These are phyloP conservation scores for Agonopterix subpropinquella DNA, from an alignment of 2,888 invertebrate genomes.

Conservation along the genomic window DNA sequence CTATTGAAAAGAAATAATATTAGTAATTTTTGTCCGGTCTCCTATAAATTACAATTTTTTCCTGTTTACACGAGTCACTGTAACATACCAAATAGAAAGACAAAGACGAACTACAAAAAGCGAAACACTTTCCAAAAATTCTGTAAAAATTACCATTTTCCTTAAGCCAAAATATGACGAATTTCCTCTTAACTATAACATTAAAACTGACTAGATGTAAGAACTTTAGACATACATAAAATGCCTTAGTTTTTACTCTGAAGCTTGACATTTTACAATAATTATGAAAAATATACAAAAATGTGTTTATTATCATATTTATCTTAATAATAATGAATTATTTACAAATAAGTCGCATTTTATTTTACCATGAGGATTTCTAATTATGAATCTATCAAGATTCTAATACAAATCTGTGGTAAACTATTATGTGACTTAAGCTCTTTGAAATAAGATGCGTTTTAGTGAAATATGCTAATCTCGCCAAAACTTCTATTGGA, in stretches of 20 bases:
- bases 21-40: too few species aligned
- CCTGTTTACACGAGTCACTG: too few species aligned
- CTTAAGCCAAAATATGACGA: slow-evolving; percentile 34
- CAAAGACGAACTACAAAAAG: slow-evolving; percentile 26
- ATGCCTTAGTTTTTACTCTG: slow-evolving; percentile 48
- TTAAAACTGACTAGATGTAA: slow-evolving; percentile 68
- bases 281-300: slow-evolving; percentile 68
- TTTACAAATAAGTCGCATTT: slow-evolving; percentile 36
- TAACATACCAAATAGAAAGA: too few species aligned
- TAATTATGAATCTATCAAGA: slow-evolving; percentile 18
- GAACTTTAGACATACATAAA: slow-evolving; percentile 36
- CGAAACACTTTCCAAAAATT: slow-evolving; percentile 24
- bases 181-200: slow-evolving; percentile 34
- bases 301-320: slow-evolving; percentile 46
- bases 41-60: too few species aligned
- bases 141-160: slow-evolving; percentile 29
- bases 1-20: neutral
- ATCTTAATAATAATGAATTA: slow-evolving; percentile 42
- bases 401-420: slow-evolving; percentile 14
- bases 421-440: slow-evolving; percentile 7
- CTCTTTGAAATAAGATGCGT: neutral
- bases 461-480: neutral
- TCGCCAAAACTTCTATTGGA: too few species aligned
- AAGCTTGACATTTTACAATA: slow-evolving; percentile 37
- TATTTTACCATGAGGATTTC: slow-evolving; percentile 17